Base-by-base conservation (phyloP, 1,140 invertebrate species). In the Mizuhopecten yessoensis region DNA sequence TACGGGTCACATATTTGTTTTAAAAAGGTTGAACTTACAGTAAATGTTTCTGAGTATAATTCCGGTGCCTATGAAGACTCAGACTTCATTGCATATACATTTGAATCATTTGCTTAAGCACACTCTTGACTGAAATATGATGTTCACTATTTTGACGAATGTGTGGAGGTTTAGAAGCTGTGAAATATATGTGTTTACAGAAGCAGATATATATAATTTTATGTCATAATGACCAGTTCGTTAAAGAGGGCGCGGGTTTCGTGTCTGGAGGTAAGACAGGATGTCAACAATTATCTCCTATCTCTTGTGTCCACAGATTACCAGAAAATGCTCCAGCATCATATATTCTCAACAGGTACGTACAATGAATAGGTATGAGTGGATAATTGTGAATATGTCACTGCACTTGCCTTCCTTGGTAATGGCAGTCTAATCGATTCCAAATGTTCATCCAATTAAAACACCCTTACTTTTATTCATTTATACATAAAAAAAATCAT, bases 281-380 rank as follows among this genome's bases (percentile, higher is more conserved):
- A 75, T 75, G 57, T 75, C 9, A 23, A 75, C 23, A 75, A 75
- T 75, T 75, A 75, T 75, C n/a, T 75, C 23, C 29, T 75, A 75
- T 75, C 23, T 29, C 57, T 75, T 29, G 57, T 29, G n/a, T 75
- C 57, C 57, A 75, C 57, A 75, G 57, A 75, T 75, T 75, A 75
- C 57, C 57, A 75, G 57, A 75, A 75, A 75, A 75, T 75, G 57
- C 57, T 75, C 57, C 57, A 75, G 57, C 57, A 75, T 75, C 57
- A 75, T 75, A 75, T 75, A n/a, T 75, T 75, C n/a, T 75, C 57
- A 75, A 29, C 57, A 75, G 57, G 57, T 75, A 75, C 29, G 57
- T 75, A 75, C 29, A 20, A n/a, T n/a, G n/a, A n/a, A n/a, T n/a
- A n/a, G n/a, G n/a, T n/a, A n/a, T n/a, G n/a, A n/a, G n/a, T n/a